Percentiles rank a stretch among this genome's conserved stretches.
phyloP scores from a whole-genome alignment of 2,888 invertebrate species.

The Lasioglossum zephyrum region DNA sequence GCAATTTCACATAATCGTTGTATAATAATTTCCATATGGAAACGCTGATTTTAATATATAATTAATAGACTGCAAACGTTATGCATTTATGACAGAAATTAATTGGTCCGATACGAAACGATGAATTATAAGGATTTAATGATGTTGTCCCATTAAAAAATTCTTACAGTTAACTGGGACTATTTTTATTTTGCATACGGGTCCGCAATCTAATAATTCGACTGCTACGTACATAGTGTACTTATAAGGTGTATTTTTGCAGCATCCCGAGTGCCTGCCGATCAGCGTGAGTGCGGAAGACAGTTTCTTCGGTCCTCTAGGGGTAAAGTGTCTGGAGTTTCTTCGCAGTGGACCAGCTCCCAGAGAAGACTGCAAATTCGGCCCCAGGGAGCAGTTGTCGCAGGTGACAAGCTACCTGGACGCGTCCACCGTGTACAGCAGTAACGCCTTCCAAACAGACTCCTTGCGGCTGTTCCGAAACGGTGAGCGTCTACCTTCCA shows the following conservation, averaged over 20 bases:
- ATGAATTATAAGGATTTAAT: background rate
- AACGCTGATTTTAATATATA: background rate
- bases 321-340: conserved; percentile 92
- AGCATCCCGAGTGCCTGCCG: conserved; percentile 95
- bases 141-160: too few species aligned
- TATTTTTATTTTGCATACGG: too few species aligned
- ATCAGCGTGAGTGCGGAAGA: conserved; percentile 91
- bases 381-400: conserved; percentile 94
- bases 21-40: background rate
- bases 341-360: conserved; percentile 93
- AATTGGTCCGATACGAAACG: too few species aligned
- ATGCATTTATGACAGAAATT: too few species aligned
- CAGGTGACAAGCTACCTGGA: conserved; percentile 93
- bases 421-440: conserved; percentile 93
- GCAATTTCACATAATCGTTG: background rate
- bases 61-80: background rate
- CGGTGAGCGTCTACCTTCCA: conserved; percentile 84
- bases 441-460: conserved; percentile 89
- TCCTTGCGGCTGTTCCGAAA: conserved; percentile 91
- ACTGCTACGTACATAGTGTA: background rate
- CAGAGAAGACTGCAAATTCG: conserved; percentile 91
- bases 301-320: conserved; percentile 89
- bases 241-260: conserved; percentile 68
- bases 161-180: too few species aligned
- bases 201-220: background rate